These are phyloP conservation scores for Tetramorium parvispinum DNA, from an alignment of 1,140 invertebrate species.

Conservation along the genomic window DNA sequence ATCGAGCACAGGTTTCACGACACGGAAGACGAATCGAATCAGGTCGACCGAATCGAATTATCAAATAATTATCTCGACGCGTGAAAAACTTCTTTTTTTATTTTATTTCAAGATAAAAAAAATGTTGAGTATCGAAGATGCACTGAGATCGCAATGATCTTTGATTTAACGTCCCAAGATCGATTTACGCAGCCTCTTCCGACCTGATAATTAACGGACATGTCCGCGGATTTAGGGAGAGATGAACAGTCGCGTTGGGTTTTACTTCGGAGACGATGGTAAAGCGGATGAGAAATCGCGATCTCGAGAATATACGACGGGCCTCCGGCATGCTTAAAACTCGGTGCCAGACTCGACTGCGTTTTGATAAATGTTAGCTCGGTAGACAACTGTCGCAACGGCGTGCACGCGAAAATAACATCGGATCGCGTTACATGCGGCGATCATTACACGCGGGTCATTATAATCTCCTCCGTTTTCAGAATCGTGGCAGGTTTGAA, in stretches of 20 bases:
- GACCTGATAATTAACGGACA: background rate
- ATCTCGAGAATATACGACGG: constrained; percentile 57
- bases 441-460: constrained; percentile 16
- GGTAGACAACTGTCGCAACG: constrained; percentile 75
- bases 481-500: background rate
- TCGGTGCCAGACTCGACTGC: constrained; percentile 72
- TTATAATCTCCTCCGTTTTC: background rate
- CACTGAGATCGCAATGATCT: background rate
- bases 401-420: constrained; percentile 49
- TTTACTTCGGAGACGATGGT: background rate
- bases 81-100: background rate
- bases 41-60: constrained; percentile 32
- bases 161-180: background rate
- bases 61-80: background rate
- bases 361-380: constrained; percentile 77
- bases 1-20: constrained; percentile 57
- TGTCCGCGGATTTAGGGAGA: background rate
- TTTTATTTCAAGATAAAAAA: background rate
- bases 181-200: too few relatives aligned
- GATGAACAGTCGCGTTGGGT: background rate
- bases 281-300: background rate
- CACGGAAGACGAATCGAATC: constrained; percentile 22
- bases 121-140: background rate
- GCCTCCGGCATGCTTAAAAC: constrained; percentile 67
- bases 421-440: constrained; percentile 32